Conservation (phyloP, 2,797 vertebrate species). For the Parambassis ranga region DNA sequence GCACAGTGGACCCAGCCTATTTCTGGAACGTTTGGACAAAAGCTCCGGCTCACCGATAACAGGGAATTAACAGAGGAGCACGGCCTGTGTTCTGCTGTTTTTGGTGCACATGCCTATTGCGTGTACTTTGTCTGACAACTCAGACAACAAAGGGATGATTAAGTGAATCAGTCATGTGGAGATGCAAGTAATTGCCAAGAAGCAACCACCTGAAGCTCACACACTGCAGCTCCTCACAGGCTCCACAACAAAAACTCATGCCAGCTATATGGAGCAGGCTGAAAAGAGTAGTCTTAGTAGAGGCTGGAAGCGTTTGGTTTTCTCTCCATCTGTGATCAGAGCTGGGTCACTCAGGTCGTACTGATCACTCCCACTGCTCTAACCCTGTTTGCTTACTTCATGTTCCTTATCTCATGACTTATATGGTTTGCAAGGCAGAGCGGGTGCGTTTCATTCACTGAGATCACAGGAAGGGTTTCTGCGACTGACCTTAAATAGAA, state of each 20-base stretch:
- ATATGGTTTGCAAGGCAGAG: conserved; percentile 28
- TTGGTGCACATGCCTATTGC: neutral
- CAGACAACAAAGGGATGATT: neutral
- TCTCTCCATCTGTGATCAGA: neutral
- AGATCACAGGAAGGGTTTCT: conserved; percentile 57
- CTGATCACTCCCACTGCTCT: conserved; percentile 15
- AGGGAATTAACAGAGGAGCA: neutral
- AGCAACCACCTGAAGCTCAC: no score
- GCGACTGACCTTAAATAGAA: conserved; percentile 57
- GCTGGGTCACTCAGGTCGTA: neutral
- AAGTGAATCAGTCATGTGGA: conserved; percentile 1
- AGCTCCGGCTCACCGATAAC: neutral
- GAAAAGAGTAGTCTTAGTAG: no score
- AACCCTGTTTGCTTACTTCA: conserved; percentile 42
- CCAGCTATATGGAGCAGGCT: no score
- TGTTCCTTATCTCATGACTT: conserved; percentile 61
- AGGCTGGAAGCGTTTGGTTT: neutral
- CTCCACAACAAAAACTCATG: no score
- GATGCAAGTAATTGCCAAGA: neutral
- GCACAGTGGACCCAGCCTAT: neutral
- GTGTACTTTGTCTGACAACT: neutral
- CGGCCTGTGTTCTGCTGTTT: neutral
- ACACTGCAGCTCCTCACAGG: no score
- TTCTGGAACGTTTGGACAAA: neutral
- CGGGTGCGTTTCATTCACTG: conserved; percentile 45